Percentiles rank a stretch among this genome's conserved stretches.
Conservation (phyloP, 2,888 invertebrate species). For the Tipula confusa region DNA sequence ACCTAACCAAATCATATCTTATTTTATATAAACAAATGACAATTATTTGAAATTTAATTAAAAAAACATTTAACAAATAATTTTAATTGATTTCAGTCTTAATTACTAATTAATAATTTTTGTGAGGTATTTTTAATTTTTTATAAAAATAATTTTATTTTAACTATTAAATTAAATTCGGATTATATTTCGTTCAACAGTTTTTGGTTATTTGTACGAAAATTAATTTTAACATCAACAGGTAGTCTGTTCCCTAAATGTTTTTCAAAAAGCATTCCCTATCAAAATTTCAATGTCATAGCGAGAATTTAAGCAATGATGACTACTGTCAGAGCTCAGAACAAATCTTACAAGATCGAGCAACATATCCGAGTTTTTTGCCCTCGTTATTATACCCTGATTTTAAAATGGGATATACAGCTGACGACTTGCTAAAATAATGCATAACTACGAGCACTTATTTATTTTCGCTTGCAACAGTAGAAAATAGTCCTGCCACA, state of each 20-base stretch:
- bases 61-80: background rate
- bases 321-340: background rate
- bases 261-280: no score
- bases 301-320: no score
- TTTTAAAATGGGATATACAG: no score
- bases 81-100: background rate
- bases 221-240: background rate
- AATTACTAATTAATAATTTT: background rate
- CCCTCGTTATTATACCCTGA: no score
- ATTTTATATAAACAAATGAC: background rate
- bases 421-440: no score
- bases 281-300: no score
- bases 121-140: background rate
- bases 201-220: background rate
- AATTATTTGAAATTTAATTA: background rate
- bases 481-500: no score
- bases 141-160: background rate
- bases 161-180: background rate
- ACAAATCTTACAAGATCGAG: no score
- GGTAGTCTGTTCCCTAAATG: background rate
- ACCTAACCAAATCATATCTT: background rate
- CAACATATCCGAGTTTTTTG: no score
- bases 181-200: background rate
- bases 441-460: no score
- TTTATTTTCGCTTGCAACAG: no score